Evolutionary conservation across 2,888 invertebrate genomes (phyloP).

Genomic region (Limnephilus lunatus): DNA sequence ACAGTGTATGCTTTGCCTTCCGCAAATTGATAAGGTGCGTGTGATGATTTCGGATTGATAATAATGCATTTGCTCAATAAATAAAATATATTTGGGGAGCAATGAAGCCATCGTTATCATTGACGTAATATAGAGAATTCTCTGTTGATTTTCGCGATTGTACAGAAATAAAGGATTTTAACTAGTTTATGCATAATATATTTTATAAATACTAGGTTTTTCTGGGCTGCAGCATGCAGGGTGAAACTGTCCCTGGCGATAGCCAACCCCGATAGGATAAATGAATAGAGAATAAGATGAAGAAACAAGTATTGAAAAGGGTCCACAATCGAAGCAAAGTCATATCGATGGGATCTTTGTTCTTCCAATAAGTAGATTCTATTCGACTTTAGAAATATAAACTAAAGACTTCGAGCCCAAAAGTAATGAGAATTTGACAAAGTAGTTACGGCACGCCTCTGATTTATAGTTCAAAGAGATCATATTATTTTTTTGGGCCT

Average conservation of each 20-base stretch:
- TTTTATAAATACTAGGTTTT: background rate
- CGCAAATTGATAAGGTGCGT: conserved; percentile 2
- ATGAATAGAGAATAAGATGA: background rate
- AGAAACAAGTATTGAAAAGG: background rate
- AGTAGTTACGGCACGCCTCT: background rate
- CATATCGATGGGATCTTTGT: background rate
- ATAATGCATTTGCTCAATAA: background rate
- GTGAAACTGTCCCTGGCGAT: background rate
- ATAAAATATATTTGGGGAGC: background rate
- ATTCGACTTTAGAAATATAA: background rate
- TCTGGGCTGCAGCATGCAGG: background rate
- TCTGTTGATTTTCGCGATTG: background rate
- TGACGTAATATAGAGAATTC: background rate
- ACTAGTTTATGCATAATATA: background rate
- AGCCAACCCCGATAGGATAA: background rate
- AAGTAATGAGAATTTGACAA: background rate
- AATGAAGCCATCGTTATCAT: background rate
- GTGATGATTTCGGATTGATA: background rate
- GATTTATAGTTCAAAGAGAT: background rate
- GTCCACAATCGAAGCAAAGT: background rate
- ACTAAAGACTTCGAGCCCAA: background rate
- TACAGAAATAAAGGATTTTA: background rate
- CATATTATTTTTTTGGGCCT: background rate
- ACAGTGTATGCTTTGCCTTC: background rate
- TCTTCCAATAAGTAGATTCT: background rate